A percentile compares a stretch with the other conserved stretches of the same genome.
These are phyloP conservation scores for Sinopyrophorus schimmeli DNA, from an alignment of 2,888 invertebrate species.

Conservation along the genomic window DNA sequence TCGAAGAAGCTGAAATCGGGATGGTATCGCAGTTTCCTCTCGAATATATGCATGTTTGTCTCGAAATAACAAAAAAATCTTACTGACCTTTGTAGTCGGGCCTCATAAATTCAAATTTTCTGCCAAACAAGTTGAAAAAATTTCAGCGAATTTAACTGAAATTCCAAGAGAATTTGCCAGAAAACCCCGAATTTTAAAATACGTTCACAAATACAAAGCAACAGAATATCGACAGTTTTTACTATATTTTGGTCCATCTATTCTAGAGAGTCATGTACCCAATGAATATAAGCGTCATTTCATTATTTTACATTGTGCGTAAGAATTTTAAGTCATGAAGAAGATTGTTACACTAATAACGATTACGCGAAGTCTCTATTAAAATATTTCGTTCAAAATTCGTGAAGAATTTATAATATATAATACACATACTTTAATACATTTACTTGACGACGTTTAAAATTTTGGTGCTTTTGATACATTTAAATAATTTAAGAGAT, in stretches of 20 bases:
- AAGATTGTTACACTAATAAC: background rate
- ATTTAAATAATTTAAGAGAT: too few relatives aligned
- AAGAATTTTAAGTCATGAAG: background rate
- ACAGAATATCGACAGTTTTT: constrained; percentile 31
- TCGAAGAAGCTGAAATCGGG: constrained; percentile 30
- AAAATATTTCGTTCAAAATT: constrained; percentile 24
- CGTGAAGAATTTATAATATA: constrained; percentile 25
- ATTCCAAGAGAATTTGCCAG: constrained; percentile 29
- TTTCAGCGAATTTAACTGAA: constrained; percentile 11
- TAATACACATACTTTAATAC: constrained; percentile 31
- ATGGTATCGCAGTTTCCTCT: constrained; percentile 37
- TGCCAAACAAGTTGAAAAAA: background rate
- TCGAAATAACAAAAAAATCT: constrained; percentile 26
- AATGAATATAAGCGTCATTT: constrained; percentile 1
- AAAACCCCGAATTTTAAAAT: constrained; percentile 24
- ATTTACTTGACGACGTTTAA: constrained; percentile 28
- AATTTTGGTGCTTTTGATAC: constrained; percentile 25
- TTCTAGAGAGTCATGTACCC: constrained; percentile 20
- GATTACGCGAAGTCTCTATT: constrained; percentile 25
- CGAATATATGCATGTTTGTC: constrained; percentile 41
- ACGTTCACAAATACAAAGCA: constrained; percentile 31
- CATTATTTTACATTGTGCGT: background rate
- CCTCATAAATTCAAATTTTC: background rate
- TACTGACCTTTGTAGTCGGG: background rate
- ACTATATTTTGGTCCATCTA: constrained; percentile 24